Evolutionary conservation across 2,797 vertebrate genomes (phyloP), one percentile per base, ranked within the genome.

Genomic region (Sebastes baramenuke): DNA sequence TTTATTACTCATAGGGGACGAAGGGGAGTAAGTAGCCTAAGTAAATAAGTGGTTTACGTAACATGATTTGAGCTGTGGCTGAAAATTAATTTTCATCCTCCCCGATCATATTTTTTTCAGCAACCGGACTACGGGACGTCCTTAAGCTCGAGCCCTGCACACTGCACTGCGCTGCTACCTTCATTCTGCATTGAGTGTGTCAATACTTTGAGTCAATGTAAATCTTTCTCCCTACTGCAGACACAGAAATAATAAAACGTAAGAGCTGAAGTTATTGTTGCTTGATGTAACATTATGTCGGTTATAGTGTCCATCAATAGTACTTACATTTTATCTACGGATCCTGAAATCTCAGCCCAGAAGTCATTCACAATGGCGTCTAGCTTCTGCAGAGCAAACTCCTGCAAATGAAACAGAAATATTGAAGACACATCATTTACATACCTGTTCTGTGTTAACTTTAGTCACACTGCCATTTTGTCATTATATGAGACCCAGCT

Each of bases 271-370:
- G 14, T 27, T 64, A 25, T 8, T 73, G 36, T 24, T 54, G 22
- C 3, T 9, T 61, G 32, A 55, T 49, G 8, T 58, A 38, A 34
- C 8, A 49, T 8, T 36, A 24, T 27, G 20, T 52, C 4, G 1
- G 14, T 32, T 62, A 18, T 18, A 38, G 0, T 64, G 10, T 6
- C 64, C 0, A 70, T 32, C 3, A 73, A 22, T 18, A 22, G 8
- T 76, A 93, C 98, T 97, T 97, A 99, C 99, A 99, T 99, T 96
- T 99, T 99, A 93, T 98, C 98, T 83, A 99, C 98, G n/a, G 98
- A 99, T 92, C 99, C 99, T 1, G 99, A 99, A 92, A 99, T 99
- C 93, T 99, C 99, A 90, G 98, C 98, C 98, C 98, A 99, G 93
- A 99, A 99, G 93, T 99, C 99, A 94, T 99, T 99, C 83, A 99